Conservation (phyloP, 2,888 invertebrate species). For the Icerya purchasi region DNA sequence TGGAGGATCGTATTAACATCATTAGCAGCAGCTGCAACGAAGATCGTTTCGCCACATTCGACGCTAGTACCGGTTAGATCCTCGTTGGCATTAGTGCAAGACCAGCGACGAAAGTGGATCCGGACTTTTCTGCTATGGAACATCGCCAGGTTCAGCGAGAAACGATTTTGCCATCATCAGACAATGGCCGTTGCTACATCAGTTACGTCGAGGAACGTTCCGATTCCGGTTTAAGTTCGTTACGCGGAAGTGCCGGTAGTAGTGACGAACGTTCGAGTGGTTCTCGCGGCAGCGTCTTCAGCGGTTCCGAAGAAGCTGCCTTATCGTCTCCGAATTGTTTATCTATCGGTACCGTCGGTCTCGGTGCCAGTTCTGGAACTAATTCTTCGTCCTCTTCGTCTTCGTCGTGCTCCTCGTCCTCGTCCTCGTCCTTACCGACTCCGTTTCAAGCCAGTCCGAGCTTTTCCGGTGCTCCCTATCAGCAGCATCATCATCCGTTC, state of each 20-base stretch:
- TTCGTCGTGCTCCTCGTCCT: constrained; percentile 50
- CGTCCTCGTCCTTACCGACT: constrained; percentile 24
- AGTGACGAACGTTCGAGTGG: constrained; percentile 58
- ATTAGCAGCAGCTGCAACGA: background rate
- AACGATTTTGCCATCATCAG: background rate
- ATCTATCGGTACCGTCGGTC: background rate
- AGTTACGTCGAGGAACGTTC: constrained; percentile 25
- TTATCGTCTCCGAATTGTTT: background rate
- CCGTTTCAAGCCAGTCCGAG: constrained; percentile 9
- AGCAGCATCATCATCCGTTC: constrained; percentile 3
- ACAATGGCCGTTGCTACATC: constrained; percentile 1
- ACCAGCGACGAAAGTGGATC: constrained; percentile 21
- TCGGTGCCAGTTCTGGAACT: too few relatives aligned
- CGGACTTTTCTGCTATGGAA: constrained; percentile 25
- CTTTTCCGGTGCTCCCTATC: background rate
- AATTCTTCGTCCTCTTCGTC: background rate
- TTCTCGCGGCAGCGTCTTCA: constrained; percentile 50
- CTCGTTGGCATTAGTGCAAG: too few relatives aligned
- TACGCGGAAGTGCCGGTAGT: constrained; percentile 38
- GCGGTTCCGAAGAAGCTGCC: constrained; percentile 40
- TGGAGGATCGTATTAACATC: constrained; percentile 6
- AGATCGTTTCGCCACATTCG: too few relatives aligned
- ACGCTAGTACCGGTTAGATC: too few relatives aligned
- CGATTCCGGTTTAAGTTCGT: constrained; percentile 51
- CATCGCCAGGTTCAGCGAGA: constrained; percentile 26